Percentiles rank a stretch among this genome's conserved stretches.
Evolutionary conservation across 2,888 invertebrate genomes (phyloP).

Genomic region (Apotomis turbidana): DNA sequence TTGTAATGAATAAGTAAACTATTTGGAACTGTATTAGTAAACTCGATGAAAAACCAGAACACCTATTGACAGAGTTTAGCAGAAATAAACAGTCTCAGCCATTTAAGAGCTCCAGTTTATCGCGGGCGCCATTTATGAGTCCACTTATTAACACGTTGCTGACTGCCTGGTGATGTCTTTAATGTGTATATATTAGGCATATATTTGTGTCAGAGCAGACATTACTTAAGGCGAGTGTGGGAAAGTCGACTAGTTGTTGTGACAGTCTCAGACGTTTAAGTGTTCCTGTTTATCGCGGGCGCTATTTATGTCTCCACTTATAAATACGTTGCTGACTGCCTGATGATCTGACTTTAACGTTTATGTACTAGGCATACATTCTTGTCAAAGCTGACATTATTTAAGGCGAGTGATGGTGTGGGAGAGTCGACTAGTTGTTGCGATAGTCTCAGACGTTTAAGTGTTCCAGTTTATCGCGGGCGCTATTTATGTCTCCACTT

Average conservation of each 20-base stretch:
- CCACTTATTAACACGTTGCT: slow-evolving; percentile 16
- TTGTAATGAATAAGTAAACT: slow-evolving; percentile 2
- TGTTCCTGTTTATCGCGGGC: slow-evolving; percentile 13
- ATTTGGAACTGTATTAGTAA: no score
- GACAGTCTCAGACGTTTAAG: slow-evolving; percentile 9
- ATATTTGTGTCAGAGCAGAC: no score
- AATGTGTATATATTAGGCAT: not conserved
- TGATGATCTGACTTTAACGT: no score
- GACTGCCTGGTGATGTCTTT: slow-evolving; percentile 13
- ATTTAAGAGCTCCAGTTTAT: slow-evolving; percentile 21
- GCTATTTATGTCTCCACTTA: slow-evolving; percentile 5
- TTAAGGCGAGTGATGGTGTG: no score
- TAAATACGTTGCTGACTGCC: no score
- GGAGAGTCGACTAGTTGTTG: no score
- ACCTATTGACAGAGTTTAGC: no score
- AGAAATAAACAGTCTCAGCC: slow-evolving; percentile 6
- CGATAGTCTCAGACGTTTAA: slow-evolving; percentile 7
- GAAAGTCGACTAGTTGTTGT: no score
- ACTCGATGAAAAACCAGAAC: no score
- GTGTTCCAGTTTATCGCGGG: slow-evolving; percentile 15
- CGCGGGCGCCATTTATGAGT: slow-evolving; percentile 11
- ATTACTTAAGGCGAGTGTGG: no score
- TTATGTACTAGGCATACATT: no score
- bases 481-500: slow-evolving; percentile 16
- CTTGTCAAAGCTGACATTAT: no score